phyloP scores from a whole-genome alignment of 2,888 invertebrate genomes.

The Listrodromus nycthemerus region DNA sequence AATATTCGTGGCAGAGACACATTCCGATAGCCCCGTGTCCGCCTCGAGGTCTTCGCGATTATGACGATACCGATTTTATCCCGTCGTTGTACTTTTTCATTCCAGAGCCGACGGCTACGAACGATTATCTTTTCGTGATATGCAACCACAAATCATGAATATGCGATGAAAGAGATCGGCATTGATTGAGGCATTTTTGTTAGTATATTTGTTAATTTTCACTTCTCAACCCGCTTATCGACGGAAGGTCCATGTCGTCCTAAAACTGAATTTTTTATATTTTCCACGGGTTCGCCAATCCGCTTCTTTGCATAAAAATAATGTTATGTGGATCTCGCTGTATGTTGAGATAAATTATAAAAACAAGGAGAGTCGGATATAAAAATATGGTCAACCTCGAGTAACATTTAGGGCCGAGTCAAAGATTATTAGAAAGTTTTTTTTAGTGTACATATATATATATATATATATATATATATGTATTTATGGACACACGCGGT shows the following conservation, averaged over 20 bases:
- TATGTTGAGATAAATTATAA: not conserved
- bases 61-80: slow-evolving; percentile 47
- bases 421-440: slow-evolving; percentile 62
- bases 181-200: not conserved
- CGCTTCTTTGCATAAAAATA: not conserved
- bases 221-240: not conserved
- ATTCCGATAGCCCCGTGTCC: slow-evolving; percentile 60
- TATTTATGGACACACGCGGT: not conserved
- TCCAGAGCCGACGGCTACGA: not conserved
- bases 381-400: slow-evolving; percentile 26
- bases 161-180: slow-evolving; percentile 16
- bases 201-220: not conserved
- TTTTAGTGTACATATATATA: not conserved
- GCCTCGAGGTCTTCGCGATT: slow-evolving; percentile 42
- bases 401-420: slow-evolving; percentile 43
- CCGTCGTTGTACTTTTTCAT: slow-evolving; percentile 32
- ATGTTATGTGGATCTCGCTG: not conserved
- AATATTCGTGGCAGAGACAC: slow-evolving; percentile 43
- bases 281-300: slow-evolving; percentile 3
- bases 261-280: not conserved
- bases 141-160: slow-evolving; percentile 44
- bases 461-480: too few species aligned
- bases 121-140: not conserved
- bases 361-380: slow-evolving; percentile 26
- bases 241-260: not conserved